These are phyloP conservation scores for Busseola fusca DNA, from an alignment of 2,888 invertebrate genomes.

Conservation along the genomic window DNA sequence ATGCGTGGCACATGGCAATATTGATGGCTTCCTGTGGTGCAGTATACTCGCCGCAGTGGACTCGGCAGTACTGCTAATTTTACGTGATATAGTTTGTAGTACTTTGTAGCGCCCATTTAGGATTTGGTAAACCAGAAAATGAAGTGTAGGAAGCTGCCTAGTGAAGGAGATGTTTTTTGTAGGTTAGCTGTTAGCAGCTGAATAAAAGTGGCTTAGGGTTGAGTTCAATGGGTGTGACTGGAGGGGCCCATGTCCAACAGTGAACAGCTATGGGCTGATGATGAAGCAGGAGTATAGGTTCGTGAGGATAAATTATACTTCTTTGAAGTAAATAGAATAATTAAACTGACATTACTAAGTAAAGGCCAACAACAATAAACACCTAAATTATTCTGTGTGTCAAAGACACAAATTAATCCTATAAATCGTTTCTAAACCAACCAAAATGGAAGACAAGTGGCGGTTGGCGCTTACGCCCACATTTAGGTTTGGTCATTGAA, in stretches of 20 bases:
- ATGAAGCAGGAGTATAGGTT: background rate
- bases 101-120: slow-evolving; percentile 8
- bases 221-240: background rate
- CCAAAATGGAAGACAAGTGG: slow-evolving; percentile 42
- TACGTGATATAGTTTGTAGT: slow-evolving; percentile 4
- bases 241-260: background rate
- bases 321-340: slow-evolving; percentile 1
- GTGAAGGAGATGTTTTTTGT: background rate
- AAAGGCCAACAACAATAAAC: background rate
- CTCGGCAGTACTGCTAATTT: slow-evolving; percentile 26
- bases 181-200: background rate
- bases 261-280: background rate
- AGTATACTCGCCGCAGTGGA: slow-evolving; percentile 36
- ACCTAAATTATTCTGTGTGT: slow-evolving; percentile 12
- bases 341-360: background rate
- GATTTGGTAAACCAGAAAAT: background rate
- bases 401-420: slow-evolving; percentile 18
- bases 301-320: no score
- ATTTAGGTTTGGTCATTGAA: slow-evolving; percentile 46
- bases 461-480: slow-evolving; percentile 59
- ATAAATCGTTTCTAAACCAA: slow-evolving; percentile 46
- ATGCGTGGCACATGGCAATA: slow-evolving; percentile 68
- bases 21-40: slow-evolving; percentile 74
- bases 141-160: background rate
- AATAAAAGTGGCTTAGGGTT: background rate